Evolutionary conservation across 2,797 vertebrate species (phyloP).

Genomic region (Ficedula albicollis): DNA sequence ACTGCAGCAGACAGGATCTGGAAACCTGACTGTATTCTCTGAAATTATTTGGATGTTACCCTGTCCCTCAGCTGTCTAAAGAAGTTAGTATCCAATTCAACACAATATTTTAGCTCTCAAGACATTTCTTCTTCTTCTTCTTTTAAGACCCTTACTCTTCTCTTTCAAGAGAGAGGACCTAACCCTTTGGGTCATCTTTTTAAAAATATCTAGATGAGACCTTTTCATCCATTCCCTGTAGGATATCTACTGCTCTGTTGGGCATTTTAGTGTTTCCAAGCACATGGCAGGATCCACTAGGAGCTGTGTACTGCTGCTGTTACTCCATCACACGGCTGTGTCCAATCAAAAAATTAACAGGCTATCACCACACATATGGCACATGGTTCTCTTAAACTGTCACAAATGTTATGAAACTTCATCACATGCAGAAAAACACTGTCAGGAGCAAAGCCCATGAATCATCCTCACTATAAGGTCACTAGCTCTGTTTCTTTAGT

Average conservation of each 20-base stretch:
- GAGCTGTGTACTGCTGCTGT: not conserved
- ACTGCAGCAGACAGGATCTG: not conserved
- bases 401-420: not conserved
- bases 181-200: not conserved
- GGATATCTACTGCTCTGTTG: not conserved
- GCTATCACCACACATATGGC: not conserved
- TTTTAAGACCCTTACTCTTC: too few relatives aligned
- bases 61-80: not conserved
- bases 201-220: not conserved
- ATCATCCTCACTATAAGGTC: not conserved
- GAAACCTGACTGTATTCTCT: not conserved
- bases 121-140: not conserved
- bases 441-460: not conserved
- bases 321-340: not conserved
- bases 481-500: not conserved
- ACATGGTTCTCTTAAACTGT: not conserved
- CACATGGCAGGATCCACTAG: not conserved
- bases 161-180: not conserved
- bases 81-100: not conserved
- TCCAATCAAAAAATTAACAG: not conserved
- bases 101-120: not conserved
- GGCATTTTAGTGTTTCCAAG: not conserved
- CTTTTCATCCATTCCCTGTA: not conserved
- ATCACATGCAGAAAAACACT: accelerated
- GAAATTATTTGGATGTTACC: not conserved